Conservation (phyloP, 2,113 vertebrate genomes). For the Ifrita kowaldi region DNA sequence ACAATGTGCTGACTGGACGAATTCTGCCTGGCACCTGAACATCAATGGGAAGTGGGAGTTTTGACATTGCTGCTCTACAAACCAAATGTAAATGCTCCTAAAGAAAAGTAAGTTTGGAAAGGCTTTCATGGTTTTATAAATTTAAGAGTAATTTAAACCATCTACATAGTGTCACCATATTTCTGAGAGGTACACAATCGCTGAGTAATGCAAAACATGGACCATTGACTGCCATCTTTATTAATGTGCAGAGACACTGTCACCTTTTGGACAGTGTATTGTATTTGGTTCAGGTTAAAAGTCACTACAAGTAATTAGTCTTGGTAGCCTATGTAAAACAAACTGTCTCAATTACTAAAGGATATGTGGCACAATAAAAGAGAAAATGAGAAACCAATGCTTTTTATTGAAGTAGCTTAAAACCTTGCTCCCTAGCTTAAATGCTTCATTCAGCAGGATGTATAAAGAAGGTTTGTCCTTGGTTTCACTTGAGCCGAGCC, state of each 20-base stretch:
- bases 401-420: background rate
- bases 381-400: background rate
- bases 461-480: background rate
- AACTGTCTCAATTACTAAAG: background rate
- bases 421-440: background rate
- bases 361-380: background rate
- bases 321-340: background rate
- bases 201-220: background rate
- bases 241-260: background rate
- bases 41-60: background rate
- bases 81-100: background rate
- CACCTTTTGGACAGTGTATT: background rate
- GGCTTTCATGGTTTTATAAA: background rate
- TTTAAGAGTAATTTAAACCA: background rate
- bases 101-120: background rate
- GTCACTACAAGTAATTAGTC: background rate
- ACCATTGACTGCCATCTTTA: background rate
- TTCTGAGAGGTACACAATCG: background rate
- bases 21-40: background rate
- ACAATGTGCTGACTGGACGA: rapidly evolving
- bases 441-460: background rate
- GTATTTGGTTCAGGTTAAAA: background rate
- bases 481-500: background rate
- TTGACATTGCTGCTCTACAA: background rate
- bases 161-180: background rate